Evolutionary conservation across 2,888 invertebrate genomes (phyloP), one percentile per base, ranked within the genome.

Genomic region (Venusia cambrica): DNA sequence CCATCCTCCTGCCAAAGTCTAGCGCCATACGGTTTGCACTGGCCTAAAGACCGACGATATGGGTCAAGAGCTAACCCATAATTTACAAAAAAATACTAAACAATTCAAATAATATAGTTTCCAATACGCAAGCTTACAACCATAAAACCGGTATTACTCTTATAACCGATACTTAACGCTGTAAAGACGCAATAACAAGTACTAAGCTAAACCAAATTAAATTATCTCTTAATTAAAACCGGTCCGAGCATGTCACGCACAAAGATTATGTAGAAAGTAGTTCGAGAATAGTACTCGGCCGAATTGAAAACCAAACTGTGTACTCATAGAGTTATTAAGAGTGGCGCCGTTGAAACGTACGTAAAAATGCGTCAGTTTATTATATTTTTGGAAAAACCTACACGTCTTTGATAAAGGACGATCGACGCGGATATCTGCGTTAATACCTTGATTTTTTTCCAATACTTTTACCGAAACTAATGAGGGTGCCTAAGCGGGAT

Each of bases 181-280:
- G 20, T 41, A 36, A 38, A 40, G 38, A 43, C 42, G 32, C 36
- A 47, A 41, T 45, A 17, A 35, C 29, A 34, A 38, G 43, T 45
- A 45, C 30, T 16, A 13, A 17, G 41, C 21, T 50, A 41, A 51
- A 48, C 50, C 50, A 44, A 51, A 48, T 50, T 39, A 47, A 41
- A 43, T 50, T 43, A 48, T 44, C 43, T 48, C 34, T 40, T 50
- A 48, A 50, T 50, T 50, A 45, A 45, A 51, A 48, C 48, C 38
- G 37, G 50, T 45, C 31, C 22, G 12, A 31, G 8, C 29, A 38
- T 51, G 47, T 41, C 38, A 45, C 38, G 35, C 36, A 51, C 38
- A 48, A 36, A 45, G 49, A 45, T 45, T 45, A 41, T 43, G 30
- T 45, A 41, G 43, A 45, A 47, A 50, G 48, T 45, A 44, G 48